A percentile compares a stretch with the other conserved stretches of the same genome.
These are phyloP conservation scores for Nannobrachium achirus DNA, from an alignment of 2,113 vertebrate species.

Conservation along the genomic window DNA sequence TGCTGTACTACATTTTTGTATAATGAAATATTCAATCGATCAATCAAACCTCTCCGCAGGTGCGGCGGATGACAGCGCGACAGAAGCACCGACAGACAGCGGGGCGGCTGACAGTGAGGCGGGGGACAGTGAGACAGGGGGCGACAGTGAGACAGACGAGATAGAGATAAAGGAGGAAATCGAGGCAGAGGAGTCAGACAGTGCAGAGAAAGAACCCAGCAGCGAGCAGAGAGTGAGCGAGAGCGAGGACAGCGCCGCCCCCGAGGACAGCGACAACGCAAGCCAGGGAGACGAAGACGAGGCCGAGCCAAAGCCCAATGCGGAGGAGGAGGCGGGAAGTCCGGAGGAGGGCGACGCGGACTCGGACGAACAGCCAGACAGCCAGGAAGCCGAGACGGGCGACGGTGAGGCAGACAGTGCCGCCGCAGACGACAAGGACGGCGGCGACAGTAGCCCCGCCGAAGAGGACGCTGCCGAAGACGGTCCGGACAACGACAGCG, in stretches of 20 bases:
- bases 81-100: neutral
- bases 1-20: too few relatives aligned
- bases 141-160: slow-evolving; percentile 1
- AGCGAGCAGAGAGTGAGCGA: neutral
- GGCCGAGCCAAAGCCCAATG: too few relatives aligned
- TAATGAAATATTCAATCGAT: too few relatives aligned
- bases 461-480: too few relatives aligned
- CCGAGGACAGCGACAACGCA: slow-evolving; percentile 21
- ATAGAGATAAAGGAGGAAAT: slow-evolving; percentile 22
- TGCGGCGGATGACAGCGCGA: neutral
- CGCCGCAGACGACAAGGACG: neutral
- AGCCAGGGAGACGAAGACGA: slow-evolving; percentile 11
- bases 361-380: neutral
- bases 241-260: slow-evolving; percentile 6
- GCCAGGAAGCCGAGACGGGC: neutral
- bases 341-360: too few relatives aligned
- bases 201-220: slow-evolving; percentile 1
- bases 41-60: too few relatives aligned
- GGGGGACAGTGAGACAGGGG: neutral
- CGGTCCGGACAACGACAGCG: neutral
- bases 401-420: neutral
- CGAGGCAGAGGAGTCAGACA: neutral
- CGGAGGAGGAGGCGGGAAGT: neutral
- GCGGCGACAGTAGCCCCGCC: too few relatives aligned
- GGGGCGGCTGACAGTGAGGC: too few relatives aligned